Evolutionary conservation across 2,888 invertebrate species (phyloP).

Genomic region (Agonopterix arenella): DNA sequence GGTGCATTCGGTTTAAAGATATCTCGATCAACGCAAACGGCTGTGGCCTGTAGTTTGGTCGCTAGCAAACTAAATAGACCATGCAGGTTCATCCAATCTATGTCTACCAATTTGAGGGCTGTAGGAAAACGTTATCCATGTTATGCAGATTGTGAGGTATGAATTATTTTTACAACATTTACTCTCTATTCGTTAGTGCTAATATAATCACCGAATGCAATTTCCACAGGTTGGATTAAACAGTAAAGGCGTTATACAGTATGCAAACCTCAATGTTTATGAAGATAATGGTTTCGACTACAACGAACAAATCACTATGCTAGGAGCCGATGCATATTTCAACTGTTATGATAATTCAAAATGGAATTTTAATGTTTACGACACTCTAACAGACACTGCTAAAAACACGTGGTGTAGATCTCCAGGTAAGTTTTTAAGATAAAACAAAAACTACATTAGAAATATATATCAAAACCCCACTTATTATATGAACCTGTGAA

Average conservation of each 20-base stretch:
- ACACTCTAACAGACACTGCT: conserved; percentile 38
- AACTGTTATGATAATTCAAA: conserved; percentile 34
- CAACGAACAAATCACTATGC: conserved; percentile 29
- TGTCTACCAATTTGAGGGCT: conserved; percentile 79
- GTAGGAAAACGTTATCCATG: conserved; percentile 72
- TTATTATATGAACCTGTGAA: too few relatives aligned
- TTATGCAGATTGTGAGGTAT: conserved; percentile 70
- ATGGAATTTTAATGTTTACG: conserved; percentile 34
- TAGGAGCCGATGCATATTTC: conserved; percentile 16
- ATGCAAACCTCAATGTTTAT: conserved; percentile 60
- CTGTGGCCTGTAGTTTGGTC: conserved; percentile 80
- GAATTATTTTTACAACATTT: not conserved
- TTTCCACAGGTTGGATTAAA: conserved; percentile 35
- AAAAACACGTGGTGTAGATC: conserved; percentile 42
- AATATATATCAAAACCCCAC: too few relatives aligned
- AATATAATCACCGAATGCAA: too few relatives aligned
- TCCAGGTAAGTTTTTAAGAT: conserved; percentile 30
- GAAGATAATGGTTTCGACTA: conserved; percentile 61
- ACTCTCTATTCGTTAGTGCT: not conserved
- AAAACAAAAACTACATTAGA: too few relatives aligned
- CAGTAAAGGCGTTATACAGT: conserved; percentile 64
- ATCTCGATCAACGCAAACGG: conserved; percentile 70
- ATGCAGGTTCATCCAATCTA: conserved; percentile 79
- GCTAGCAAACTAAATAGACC: conserved; percentile 77
- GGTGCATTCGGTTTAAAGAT: conserved; percentile 84